Evolutionary conservation across 2,113 vertebrate species (phyloP).

Genomic region (Anarhynchus alexandrinus): DNA sequence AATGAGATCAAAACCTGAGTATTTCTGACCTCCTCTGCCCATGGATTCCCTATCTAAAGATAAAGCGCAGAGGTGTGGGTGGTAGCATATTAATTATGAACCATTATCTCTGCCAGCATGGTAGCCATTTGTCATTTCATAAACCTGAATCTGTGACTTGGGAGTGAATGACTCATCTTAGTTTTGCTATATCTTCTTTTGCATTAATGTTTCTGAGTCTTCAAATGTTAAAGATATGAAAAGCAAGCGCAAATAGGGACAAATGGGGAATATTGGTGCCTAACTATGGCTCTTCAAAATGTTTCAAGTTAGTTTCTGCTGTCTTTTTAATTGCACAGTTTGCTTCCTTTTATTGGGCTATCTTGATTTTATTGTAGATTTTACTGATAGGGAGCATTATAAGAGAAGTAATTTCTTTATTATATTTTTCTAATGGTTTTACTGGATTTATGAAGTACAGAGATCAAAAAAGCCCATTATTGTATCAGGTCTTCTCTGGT

Average conservation of each 20-base stretch:
- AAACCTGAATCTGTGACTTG: neutral
- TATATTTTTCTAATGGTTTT: neutral
- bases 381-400: neutral
- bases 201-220: neutral
- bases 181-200: neutral
- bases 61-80: neutral
- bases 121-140: neutral
- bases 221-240: neutral
- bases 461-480: neutral
- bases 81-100: neutral
- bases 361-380: constrained; percentile 29
- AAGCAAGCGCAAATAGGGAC: neutral
- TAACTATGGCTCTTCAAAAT: neutral
- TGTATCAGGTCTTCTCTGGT: neutral
- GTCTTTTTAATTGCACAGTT: constrained; percentile 2
- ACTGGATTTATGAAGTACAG: neutral
- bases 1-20: neutral
- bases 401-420: neutral
- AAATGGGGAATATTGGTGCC: neutral
- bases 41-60: neutral
- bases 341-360: constrained; percentile 13
- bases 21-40: neutral
- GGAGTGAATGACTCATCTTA: neutral
- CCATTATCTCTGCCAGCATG: neutral
- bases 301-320: neutral